Conservation (phyloP, 2,888 invertebrate genomes). For the Imbricaverruca yamaguchii region DNA sequence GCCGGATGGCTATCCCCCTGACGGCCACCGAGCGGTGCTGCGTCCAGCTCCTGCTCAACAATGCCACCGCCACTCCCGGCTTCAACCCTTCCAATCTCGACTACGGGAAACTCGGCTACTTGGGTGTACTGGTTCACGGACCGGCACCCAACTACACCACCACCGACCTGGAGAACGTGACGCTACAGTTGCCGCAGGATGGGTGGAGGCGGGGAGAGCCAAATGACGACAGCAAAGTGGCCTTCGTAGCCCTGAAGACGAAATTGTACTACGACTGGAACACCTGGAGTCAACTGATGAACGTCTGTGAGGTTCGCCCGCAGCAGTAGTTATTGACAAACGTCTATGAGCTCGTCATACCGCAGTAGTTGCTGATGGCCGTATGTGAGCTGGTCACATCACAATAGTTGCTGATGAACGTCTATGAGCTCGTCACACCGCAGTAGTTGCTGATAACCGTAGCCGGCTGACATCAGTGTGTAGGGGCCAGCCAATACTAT, state of each 20-base stretch:
- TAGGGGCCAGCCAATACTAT: too few species aligned
- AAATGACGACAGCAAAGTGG: neutral
- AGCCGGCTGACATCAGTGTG: too few species aligned
- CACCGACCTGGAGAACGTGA: neutral
- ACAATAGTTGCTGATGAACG: neutral
- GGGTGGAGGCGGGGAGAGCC: neutral
- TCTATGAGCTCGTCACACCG: neutral
- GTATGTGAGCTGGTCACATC: too few species aligned
- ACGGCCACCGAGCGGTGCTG: neutral
- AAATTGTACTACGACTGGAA: neutral
- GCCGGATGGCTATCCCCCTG: neutral
- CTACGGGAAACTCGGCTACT: accelerated
- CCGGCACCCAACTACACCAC: neutral
- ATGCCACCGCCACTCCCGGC: neutral
- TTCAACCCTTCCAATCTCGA: neutral
- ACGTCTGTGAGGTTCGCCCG: neutral
- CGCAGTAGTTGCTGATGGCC: too few species aligned
- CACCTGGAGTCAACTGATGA: neutral
- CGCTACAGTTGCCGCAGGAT: neutral
- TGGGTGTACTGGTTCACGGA: neutral
- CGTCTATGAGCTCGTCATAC: too few species aligned
- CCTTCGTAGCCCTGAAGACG: neutral
- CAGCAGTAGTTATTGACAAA: too few species aligned
- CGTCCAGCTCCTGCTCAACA: neutral
- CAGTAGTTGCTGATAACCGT: neutral